These are phyloP conservation scores for Orthosia gothica DNA, from an alignment of 2,888 invertebrate species.

Conservation along the genomic window DNA sequence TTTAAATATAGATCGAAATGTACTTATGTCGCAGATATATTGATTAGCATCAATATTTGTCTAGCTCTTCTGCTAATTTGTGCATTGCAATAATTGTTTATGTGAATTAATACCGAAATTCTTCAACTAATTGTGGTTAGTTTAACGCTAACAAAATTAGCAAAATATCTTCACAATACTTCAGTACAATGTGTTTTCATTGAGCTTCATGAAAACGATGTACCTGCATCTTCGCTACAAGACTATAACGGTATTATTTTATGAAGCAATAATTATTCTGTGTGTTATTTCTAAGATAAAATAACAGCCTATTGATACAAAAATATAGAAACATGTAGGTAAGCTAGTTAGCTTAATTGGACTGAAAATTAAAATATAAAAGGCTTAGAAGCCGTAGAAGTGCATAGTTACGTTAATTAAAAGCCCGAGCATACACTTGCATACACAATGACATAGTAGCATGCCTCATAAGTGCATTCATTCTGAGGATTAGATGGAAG, in stretches of 20 bases:
- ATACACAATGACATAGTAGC: slow-evolving; percentile 52
- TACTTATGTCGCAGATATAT: neutral
- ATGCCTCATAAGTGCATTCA: slow-evolving; percentile 36
- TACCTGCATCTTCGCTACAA: neutral
- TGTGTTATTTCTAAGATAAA: neutral
- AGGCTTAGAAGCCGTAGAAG: slow-evolving; percentile 43
- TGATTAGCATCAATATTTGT: neutral
- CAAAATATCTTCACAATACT: neutral
- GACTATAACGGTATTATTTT: neutral
- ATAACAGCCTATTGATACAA: slow-evolving; percentile 9
- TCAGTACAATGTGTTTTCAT: neutral
- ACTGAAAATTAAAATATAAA: slow-evolving; percentile 43
- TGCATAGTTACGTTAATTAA: slow-evolving; percentile 59
- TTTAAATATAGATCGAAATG: too few relatives aligned
- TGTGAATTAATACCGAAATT: neutral
- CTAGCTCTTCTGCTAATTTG: neutral
- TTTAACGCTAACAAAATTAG: neutral
- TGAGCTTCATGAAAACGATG: neutral
- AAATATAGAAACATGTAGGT: slow-evolving; percentile 10
- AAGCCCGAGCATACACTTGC: slow-evolving; percentile 51
- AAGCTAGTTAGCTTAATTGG: slow-evolving; percentile 49
- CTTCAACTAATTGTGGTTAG: neutral
- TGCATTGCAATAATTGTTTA: neutral
- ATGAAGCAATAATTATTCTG: slow-evolving; percentile 16
- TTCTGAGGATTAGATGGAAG: slow-evolving; percentile 45